Evolutionary conservation across 2,797 vertebrate genomes (phyloP).

Genomic region (Tauraco hartlaubi): DNA sequence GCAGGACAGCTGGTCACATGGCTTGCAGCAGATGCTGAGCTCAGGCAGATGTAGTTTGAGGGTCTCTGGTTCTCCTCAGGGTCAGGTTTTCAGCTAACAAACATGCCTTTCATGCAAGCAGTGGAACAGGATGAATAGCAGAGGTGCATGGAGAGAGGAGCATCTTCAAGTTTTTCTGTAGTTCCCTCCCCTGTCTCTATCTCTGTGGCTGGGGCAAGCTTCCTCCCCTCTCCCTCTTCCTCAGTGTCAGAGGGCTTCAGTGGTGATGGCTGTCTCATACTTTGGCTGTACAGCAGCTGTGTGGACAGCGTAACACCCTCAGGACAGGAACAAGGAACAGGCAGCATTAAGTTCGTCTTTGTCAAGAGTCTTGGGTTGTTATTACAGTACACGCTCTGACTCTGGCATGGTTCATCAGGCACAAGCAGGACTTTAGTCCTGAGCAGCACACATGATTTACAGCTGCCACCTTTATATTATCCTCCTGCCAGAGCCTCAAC

Average conservation of each 20-base stretch:
- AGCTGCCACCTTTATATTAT: constrained; percentile 1
- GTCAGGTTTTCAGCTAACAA: not conserved
- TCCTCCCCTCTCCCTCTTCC: not conserved
- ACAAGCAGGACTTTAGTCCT: constrained; percentile 13
- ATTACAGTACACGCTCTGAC: not conserved
- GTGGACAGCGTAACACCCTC: not conserved
- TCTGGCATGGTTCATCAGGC: not conserved
- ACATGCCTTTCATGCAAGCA: not conserved
- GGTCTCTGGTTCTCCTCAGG: not conserved
- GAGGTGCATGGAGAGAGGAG: not conserved
- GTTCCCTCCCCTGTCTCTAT: not conserved
- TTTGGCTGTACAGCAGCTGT: not conserved
- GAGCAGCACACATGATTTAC: not conserved
- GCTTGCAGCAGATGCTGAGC: not conserved
- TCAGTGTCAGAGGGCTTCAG: not conserved
- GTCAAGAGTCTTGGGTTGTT: not conserved
- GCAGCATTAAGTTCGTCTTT: not conserved
- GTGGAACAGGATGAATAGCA: not conserved
- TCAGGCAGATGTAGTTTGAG: not conserved
- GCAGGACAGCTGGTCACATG: not conserved
- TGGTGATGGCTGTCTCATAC: not conserved
- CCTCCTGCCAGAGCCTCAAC: not conserved
- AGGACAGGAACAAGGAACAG: not conserved
- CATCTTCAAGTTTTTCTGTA: not conserved
- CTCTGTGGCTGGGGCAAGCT: not conserved